Evolutionary conservation across 2,888 invertebrate genomes (phyloP).

Genomic region (Drosophila maculinotata): DNA sequence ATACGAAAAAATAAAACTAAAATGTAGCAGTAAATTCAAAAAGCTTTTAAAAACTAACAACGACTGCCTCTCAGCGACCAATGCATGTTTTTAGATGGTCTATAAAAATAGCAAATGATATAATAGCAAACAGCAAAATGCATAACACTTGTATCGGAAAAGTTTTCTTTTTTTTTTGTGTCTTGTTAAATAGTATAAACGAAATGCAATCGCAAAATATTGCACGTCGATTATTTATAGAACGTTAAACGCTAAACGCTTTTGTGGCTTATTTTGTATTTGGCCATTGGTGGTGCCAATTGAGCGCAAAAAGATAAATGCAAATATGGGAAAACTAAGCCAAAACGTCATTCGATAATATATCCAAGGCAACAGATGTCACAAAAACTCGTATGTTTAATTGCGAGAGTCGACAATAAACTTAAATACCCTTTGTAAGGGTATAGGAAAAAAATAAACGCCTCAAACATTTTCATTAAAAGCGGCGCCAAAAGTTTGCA

Average conservation of each 20-base stretch:
- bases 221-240: conserved; percentile 49
- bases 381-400: no score
- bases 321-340: no score
- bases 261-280: conserved; percentile 22
- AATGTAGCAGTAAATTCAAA: conserved; percentile 34
- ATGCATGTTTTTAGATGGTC: conserved; percentile 8
- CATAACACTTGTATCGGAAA: conserved; percentile 36
- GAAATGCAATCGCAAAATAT: conserved; percentile 38
- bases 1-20: conserved; percentile 7
- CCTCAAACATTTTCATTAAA: conserved; percentile 52
- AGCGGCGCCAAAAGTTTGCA: conserved; percentile 47
- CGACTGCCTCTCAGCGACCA: conserved; percentile 11
- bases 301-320: conserved; percentile 10
- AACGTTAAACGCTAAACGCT: conserved; percentile 21
- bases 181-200: conserved; percentile 9
- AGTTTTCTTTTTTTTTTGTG: conserved; percentile 6
- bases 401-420: no score
- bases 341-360: no score
- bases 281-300: conserved; percentile 40
- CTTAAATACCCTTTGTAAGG: conserved; percentile 1
- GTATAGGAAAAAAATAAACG: conserved; percentile 17
- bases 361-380: no score
- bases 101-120: conserved; percentile 60
- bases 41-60: conserved; percentile 50
- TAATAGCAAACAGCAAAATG: conserved; percentile 36